Evolutionary conservation across 2,888 invertebrate species (phyloP).

Genomic region (Boloria euphrosyne): DNA sequence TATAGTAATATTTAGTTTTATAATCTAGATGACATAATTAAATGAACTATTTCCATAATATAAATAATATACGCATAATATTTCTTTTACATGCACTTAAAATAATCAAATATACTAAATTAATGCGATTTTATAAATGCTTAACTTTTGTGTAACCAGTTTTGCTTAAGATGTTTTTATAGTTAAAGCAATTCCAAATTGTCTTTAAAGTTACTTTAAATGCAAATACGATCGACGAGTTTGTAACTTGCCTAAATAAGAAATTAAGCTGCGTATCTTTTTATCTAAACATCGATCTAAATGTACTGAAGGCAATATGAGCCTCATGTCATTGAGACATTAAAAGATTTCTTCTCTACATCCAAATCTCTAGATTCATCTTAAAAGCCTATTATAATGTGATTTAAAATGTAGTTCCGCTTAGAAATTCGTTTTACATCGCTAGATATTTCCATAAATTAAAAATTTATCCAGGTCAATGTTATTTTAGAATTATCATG

Average conservation of each 20-base stretch:
- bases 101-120: too few species aligned
- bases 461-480: too few species aligned
- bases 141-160: too few species aligned
- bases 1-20: too few species aligned
- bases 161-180: too few species aligned
- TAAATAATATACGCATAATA: too few species aligned
- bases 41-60: too few species aligned
- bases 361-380: slow-evolving; percentile 27
- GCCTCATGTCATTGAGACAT: slow-evolving; percentile 60
- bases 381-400: slow-evolving; percentile 23
- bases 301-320: slow-evolving; percentile 61
- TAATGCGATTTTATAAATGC: too few species aligned
- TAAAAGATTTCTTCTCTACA: slow-evolving; percentile 51
- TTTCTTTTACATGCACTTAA: too few species aligned
- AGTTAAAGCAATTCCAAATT: too few species aligned
- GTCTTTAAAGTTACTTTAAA: not conserved
- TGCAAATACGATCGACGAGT: not conserved
- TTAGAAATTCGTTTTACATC: not conserved
- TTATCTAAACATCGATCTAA: slow-evolving; percentile 70
- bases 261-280: slow-evolving; percentile 63
- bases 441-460: not conserved
- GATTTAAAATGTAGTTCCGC: slow-evolving; percentile 11
- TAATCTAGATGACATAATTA: too few species aligned
- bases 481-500: too few species aligned
- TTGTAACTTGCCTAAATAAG: slow-evolving; percentile 46